Percentiles rank a stretch among this genome's conserved stretches.
Conservation (phyloP, 2,797 vertebrate genomes). For the Ceyx erithaca region DNA sequence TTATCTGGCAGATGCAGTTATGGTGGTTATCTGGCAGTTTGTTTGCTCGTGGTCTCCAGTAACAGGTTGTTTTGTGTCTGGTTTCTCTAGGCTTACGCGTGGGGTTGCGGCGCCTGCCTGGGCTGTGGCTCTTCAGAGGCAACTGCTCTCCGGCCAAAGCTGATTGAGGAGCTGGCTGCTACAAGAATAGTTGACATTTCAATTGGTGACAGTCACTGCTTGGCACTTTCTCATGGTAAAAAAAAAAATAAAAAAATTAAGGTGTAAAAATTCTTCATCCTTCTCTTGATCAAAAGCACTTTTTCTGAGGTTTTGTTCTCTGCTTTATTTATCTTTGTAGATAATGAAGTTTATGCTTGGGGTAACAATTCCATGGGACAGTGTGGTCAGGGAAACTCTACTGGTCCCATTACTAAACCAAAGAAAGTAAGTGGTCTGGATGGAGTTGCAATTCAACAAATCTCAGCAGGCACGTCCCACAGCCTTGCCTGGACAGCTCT, state of each 20-base stretch:
- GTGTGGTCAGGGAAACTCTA: constrained; percentile 87
- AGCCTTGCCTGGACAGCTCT: constrained; percentile 88
- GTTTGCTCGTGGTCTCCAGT: not conserved
- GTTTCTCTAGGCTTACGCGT: constrained; percentile 81
- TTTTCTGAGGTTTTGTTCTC: constrained; percentile 29
- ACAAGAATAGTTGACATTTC: constrained; percentile 86
- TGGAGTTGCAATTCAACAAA: constrained; percentile 86
- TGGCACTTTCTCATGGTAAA: constrained; percentile 87
- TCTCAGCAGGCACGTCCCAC: constrained; percentile 86
- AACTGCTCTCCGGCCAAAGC: constrained; percentile 84
- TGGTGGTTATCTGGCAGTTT: not conserved
- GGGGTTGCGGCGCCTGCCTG: constrained; percentile 85
- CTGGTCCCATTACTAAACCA: constrained; percentile 87
- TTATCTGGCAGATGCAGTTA: not conserved
- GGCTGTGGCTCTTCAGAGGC: constrained; percentile 87
- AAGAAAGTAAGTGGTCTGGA: constrained; percentile 89
- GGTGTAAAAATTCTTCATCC: not conserved
- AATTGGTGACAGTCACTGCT: constrained; percentile 85
- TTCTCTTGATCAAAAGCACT: not conserved
- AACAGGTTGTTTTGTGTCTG: not conserved
- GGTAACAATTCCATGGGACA: constrained; percentile 90
- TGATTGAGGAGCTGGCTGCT: constrained; percentile 83
- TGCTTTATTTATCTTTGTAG: constrained; percentile 63
- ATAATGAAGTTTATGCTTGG: constrained; percentile 89
- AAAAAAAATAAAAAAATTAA: not conserved